Evolutionary conservation across 2,113 vertebrate genomes (phyloP), one percentile per base, ranked within the genome.

Genomic region (Odobenus rosmarus): DNA sequence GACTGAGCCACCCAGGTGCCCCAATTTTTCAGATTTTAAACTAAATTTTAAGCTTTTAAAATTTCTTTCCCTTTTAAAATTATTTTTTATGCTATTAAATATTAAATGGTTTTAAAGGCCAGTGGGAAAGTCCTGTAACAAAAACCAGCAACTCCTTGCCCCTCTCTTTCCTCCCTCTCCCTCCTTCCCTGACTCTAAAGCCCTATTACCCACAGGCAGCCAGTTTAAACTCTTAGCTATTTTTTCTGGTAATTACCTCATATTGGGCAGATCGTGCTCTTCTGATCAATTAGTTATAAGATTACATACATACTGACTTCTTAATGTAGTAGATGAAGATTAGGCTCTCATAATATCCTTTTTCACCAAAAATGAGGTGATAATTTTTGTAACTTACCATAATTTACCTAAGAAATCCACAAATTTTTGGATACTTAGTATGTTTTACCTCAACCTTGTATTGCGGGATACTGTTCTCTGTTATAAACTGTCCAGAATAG

Each of bases 1-100:
- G 3, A 46, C 64, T 33, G 14, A 33, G 31, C 64, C 64, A 33
- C 31, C 64, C 64, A 67, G 31, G 15, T 7, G 64, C 14, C 64
- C 31, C 64, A 5, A 33, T 51, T 13, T 51, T 51, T 51, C 51
- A 51, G 51, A 51, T 51, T 15, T 51, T 51, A 51, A 51, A 51
- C 51, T 15, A 51, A 51, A 67, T 67, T 67, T 67, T 31, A 33
- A 67, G 31, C 31, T 67, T 67, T 67, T 67, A 67, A 26, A 84
- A 46, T 67, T 86, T 87, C 71, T 90, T 92, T 85, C 74, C 24
- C 71, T 86, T 87, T 87, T 71, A 28, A 86, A 79, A 67, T 77
- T 67, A 64, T 67, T 67, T 94, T 81, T 88, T 49, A 80, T 4
- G 28, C 46, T 79, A 15, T 5, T 53, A 53, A 53, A 49, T 31